Evolutionary conservation across 2,797 vertebrate species (phyloP), one percentile per base, ranked within the genome.

Genomic region (Poecilia wingei): DNA sequence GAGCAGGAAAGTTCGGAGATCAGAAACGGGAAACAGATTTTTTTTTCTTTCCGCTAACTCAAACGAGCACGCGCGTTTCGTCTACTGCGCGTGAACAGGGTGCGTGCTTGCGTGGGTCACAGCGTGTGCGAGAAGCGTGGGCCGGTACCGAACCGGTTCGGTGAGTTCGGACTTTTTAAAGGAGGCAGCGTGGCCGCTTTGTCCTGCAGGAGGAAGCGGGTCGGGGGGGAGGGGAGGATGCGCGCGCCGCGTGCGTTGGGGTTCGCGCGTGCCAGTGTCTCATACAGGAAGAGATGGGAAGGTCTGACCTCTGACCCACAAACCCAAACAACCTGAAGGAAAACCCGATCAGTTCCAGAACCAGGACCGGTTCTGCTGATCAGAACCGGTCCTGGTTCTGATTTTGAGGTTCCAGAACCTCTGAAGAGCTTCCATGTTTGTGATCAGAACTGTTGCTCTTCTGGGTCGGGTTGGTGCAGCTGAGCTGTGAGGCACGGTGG

Each of bases 121-220:
- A 13, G 49, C 33, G 70, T 51, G 69, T 53, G 2, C 74, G 68
- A 68, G 7, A 7, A 4, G 20, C 25, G 51, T 46, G 51, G 18
- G 25, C 13, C 14, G 45, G 61, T 80, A n/a, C 46, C 55, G 43
- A 43, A 3, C 20, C 18, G 22, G 66, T 47, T 72, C 2, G 14
- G 69, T 70, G 83, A 81, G 55, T 83, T 45, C 47, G 1, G 12
- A 73, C 64, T 76, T 77, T 89, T 83, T 86, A 82, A 88, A 85
- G 84, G 75, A 81, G 80, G 86, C 90, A 90, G 88, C 91, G 92
- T 93, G 91, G 92, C 90, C 82, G 92, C 92, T 93, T 93, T 93
- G 92, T 93, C 92, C 91, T 91, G 86, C 69, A 85, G 84, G 86
- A 92, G 91, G 91, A 91, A 92, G 77, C 79, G 70, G 80, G 6